Evolutionary conservation across 2,888 invertebrate genomes (phyloP).

Genomic region (Trisateles emortualis): DNA sequence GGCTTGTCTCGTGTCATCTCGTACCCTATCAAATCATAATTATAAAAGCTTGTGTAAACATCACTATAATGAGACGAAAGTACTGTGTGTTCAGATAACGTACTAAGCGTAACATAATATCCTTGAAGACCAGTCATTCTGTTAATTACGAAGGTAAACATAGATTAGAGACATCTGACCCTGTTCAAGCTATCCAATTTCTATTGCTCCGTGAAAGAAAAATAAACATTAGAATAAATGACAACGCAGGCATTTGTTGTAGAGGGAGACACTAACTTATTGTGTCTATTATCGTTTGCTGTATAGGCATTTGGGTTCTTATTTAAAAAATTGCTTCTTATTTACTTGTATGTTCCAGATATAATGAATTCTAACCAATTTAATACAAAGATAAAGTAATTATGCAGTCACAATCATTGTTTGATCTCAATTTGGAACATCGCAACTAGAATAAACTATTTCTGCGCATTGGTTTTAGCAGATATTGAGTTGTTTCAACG

Average conservation of each 20-base stretch:
- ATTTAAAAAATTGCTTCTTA: too few relatives aligned
- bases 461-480: too few relatives aligned
- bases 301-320: too few relatives aligned
- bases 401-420: too few relatives aligned
- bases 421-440: too few relatives aligned
- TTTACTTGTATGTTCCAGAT: too few relatives aligned
- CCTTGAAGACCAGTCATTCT: constrained; percentile 67
- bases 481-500: too few relatives aligned
- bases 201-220: constrained; percentile 49
- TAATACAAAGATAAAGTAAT: too few relatives aligned
- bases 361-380: too few relatives aligned
- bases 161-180: constrained; percentile 67
- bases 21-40: constrained; percentile 64
- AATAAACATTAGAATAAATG: constrained; percentile 32
- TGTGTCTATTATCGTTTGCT: background rate
- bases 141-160: constrained; percentile 70
- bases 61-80: constrained; percentile 51
- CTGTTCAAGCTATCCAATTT: constrained; percentile 63
- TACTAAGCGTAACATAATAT: constrained; percentile 71
- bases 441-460: too few relatives aligned
- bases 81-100: constrained; percentile 59
- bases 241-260: background rate
- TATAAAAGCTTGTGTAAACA: constrained; percentile 57
- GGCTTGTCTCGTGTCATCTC: constrained; percentile 32
- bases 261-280: background rate